These are phyloP conservation scores for Cochlearius cochlearius DNA, from an alignment of 2,113 vertebrate species.

Conservation along the genomic window DNA sequence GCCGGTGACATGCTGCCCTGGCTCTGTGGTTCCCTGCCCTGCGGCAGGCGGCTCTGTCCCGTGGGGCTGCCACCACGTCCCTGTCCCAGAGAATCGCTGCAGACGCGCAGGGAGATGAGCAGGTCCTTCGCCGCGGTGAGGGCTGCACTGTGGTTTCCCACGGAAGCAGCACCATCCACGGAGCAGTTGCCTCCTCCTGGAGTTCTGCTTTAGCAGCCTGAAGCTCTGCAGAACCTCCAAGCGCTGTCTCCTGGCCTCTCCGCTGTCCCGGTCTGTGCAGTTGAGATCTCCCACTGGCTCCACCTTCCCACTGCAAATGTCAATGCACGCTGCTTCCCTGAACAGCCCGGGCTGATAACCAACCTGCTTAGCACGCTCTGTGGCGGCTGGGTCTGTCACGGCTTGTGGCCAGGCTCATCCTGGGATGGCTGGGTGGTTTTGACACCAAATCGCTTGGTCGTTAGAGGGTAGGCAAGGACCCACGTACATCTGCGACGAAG, in stretches of 20 bases:
- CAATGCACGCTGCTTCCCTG: background rate
- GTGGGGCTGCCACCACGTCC: rapidly evolving
- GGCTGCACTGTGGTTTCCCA: background rate
- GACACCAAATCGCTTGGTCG: background rate
- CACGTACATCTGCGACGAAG: background rate
- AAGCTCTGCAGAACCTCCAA: background rate
- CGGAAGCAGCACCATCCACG: rapidly evolving
- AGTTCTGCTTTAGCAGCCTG: background rate
- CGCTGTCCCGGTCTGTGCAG: background rate
- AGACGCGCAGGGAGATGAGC: rapidly evolving
- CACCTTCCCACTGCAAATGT: background rate
- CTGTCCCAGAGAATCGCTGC: background rate
- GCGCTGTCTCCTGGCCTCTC: background rate
- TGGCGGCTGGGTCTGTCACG: background rate
- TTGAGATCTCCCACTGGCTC: background rate
- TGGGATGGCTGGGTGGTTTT: background rate
- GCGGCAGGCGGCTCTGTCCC: background rate
- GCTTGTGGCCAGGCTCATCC: background rate
- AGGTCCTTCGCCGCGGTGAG: background rate
- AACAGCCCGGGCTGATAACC: background rate
- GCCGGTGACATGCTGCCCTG: background rate
- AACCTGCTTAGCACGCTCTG: background rate
- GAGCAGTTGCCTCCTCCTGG: background rate
- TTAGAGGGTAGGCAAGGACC: background rate
- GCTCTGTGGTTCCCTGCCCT: background rate